Percentiles rank a stretch among this genome's conserved stretches.
Evolutionary conservation across 2,113 vertebrate species (phyloP).

Genomic region (Melospiza melodia): DNA sequence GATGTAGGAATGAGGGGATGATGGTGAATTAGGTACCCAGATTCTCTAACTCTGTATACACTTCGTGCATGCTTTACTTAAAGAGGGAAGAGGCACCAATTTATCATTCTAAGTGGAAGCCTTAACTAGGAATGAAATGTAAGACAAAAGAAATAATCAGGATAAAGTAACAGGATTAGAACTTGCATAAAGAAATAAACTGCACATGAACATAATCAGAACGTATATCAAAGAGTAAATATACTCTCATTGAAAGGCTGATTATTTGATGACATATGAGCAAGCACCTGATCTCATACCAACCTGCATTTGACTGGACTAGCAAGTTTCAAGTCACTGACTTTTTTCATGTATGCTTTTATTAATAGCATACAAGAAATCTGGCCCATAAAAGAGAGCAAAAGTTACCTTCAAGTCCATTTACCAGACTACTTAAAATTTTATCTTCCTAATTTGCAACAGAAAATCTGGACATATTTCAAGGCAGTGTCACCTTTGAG

Average conservation of each 20-base stretch:
- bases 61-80: neutral
- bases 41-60: neutral
- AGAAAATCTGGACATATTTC: neutral
- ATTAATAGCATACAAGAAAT: neutral
- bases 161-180: neutral
- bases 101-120: neutral
- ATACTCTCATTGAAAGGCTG: neutral
- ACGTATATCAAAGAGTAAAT: neutral
- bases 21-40: neutral
- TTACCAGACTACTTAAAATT: neutral
- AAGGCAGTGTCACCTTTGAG: rapidly evolving
- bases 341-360: neutral
- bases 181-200: neutral
- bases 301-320: neutral
- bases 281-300: neutral
- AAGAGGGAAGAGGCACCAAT: neutral
- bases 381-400: neutral
- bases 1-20: neutral
- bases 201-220: rapidly evolving
- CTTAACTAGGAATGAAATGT: neutral
- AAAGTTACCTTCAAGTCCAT: neutral
- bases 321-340: neutral
- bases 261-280: neutral
- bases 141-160: neutral
- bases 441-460: neutral